phyloP scores from a whole-genome alignment of 2,797 vertebrate genomes.

The Xiphophorus birchmanni region DNA sequence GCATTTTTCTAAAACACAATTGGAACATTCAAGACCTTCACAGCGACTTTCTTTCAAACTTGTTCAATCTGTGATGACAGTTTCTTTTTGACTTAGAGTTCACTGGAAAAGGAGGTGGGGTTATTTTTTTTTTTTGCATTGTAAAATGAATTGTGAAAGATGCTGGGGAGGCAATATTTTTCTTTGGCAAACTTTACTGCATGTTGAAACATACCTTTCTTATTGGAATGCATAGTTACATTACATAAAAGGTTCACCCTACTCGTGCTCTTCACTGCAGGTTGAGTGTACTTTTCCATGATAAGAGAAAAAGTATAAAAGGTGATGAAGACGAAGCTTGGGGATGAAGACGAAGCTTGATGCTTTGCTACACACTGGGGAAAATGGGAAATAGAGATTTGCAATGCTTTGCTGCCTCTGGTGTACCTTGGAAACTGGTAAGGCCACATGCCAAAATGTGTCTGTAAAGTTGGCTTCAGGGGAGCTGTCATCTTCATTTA shows the following conservation, averaged over 20 bases:
- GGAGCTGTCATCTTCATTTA: neutral
- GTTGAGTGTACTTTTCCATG: neutral
- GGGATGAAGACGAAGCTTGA: neutral
- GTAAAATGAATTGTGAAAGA: conserved; percentile 21
- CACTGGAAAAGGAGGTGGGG: neutral
- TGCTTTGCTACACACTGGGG: neutral
- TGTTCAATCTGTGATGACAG: neutral
- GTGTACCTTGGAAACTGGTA: neutral
- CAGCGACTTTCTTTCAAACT: neutral
- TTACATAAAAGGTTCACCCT: neutral
- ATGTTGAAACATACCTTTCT: conserved; percentile 75
- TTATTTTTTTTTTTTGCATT: neutral
- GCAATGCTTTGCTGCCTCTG: neutral
- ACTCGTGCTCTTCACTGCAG: neutral
- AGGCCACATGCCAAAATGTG: neutral
- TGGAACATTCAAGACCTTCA: neutral
- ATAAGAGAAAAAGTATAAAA: neutral
- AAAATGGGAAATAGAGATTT: neutral
- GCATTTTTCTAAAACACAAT: neutral
- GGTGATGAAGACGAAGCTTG: neutral
- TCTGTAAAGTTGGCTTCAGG: neutral
- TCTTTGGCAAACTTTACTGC: conserved; percentile 46
- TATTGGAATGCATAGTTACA: conserved; percentile 52
- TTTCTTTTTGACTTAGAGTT: neutral
- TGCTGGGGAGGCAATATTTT: conserved; percentile 38